A percentile compares a stretch with the other conserved stretches of the same genome.
Conservation (phyloP, 2,888 invertebrate species). For the Caenorhabditis doughertyi region DNA sequence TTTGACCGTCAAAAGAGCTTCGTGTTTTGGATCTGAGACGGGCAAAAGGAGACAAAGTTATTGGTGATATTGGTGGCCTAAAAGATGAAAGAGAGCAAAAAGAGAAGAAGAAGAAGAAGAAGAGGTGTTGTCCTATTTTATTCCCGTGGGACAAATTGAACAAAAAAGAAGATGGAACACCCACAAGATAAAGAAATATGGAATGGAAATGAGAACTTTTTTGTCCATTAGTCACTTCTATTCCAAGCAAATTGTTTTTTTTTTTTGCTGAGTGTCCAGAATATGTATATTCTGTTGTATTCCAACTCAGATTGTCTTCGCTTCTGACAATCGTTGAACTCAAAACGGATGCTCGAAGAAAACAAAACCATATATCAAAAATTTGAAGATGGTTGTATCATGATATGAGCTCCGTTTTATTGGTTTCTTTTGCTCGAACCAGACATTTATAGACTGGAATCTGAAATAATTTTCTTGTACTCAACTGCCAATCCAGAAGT, state of each 20-base stretch:
- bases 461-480: no score
- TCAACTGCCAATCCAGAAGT: no score
- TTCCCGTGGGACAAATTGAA: slow-evolving; percentile 31
- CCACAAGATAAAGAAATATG: slow-evolving; percentile 17
- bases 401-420: no score
- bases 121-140: slow-evolving; percentile 37
- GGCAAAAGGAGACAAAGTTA: neutral
- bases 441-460: no score
- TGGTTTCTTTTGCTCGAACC: no score
- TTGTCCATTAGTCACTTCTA: neutral
- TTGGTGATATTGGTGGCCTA: slow-evolving; percentile 24
- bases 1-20: slow-evolving; percentile 5
- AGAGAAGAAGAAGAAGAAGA: neutral
- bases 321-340: no score
- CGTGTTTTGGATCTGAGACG: slow-evolving; percentile 43
- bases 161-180: slow-evolving; percentile 5
- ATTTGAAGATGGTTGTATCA: no score
- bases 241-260: neutral
- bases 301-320: no score
- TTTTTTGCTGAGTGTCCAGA: no score
- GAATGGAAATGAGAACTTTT: neutral
- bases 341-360: no score
- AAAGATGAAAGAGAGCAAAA: slow-evolving; percentile 10
- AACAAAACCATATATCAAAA: neutral
- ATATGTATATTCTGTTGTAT: no score